Evolutionary conservation across 2,888 invertebrate species (phyloP), one percentile per base, ranked within the genome.

Genomic region (Chirona hameri): DNA sequence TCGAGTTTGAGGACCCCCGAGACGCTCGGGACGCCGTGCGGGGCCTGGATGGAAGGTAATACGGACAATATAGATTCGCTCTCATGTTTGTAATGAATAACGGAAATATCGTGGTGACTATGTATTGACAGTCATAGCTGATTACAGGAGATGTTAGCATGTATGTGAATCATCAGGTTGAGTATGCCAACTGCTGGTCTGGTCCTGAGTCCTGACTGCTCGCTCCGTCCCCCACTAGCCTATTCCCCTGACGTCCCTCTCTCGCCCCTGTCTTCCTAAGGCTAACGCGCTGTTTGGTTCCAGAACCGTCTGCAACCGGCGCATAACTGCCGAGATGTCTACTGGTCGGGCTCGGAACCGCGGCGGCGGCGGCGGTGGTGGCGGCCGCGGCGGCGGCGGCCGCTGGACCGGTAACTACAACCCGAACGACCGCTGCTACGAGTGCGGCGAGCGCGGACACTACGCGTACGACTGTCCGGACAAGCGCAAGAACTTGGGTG

Each of bases 311-410:
- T 96, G 96, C 89, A 97, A 97, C 0, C 92, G 95, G 72, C 91
- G 96, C 81, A 96, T 96, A 48, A 92, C 97, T 81, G 97, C 97
- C 15, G 98, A 98, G 89, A 91, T 95, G 89, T 97, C 97, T 3
- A 96, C 95, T 87, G 97, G 97, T 31, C 94, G 94, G 60, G 82
- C 83, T 14, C 83, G 84, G n/a, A 83, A 81, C 69, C 79, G 85
- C 97, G 81, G 97, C 97, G 21, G 98, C 98, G 89, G 91, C 95
- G 89, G 97, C 97, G 4, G 96, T 95, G 87, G 97, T 97, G 31
- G 94, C 94, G 82, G 85, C 52, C 83, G 81, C 48, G 31, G 83
- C 83, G 90, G 84, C 60, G 83, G 90, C 27, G 85, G 86, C 29
- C 84, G 87, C 86, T 24, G 87, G 87, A 84, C 87, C n/a, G 89